Evolutionary conservation across 2,888 invertebrate species (phyloP), one percentile per base, ranked within the genome.

Genomic region (Tetragonula carbonaria): DNA sequence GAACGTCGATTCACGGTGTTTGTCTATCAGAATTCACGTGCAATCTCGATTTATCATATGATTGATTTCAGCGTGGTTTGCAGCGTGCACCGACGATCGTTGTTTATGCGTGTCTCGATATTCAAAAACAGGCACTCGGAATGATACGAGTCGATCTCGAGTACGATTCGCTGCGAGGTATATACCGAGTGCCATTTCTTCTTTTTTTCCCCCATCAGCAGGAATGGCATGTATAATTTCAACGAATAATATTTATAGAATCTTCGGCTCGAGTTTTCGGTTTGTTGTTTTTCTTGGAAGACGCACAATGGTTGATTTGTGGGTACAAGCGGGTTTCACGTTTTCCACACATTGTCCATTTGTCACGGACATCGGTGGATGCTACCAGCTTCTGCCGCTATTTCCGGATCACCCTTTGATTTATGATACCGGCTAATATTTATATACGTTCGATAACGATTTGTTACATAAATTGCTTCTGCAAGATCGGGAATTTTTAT

Each of bases 11-110:
- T 59, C 50, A 18, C 59, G 57, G 66, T 71, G 80, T 80, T 85
- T 77, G 78, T 33, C 53, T 67, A 65, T 71, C 21, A 63, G 63
- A 80, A 74, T 72, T 77, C 77, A 63, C 53, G 78, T 70, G 78
- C 72, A 57, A 59, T 65, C 55, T 45, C 38, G 72, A 45, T 82
- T 85, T 80, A 85, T 78, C 77, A 63, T 66, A 4, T 28, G 74
- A 80, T 77, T 72, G 82, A 82, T 82, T 63, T 73, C 63, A 63
- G 45, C 57, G 28, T 28, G 28, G 45, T 18, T 38, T 23, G 57
- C 67, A 38, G 55, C 28, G 16, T 53, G 50, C 13, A 53, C 72
- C 50, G 66, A 21, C 50, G 6, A 28, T 59, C 51, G 33, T 66
- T 23, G 73, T 51, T 33, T 73, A 59, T 65, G 38, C 38, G 23